Evolutionary conservation across 2,113 vertebrate species (phyloP).

Genomic region (Brachirus orientalis): DNA sequence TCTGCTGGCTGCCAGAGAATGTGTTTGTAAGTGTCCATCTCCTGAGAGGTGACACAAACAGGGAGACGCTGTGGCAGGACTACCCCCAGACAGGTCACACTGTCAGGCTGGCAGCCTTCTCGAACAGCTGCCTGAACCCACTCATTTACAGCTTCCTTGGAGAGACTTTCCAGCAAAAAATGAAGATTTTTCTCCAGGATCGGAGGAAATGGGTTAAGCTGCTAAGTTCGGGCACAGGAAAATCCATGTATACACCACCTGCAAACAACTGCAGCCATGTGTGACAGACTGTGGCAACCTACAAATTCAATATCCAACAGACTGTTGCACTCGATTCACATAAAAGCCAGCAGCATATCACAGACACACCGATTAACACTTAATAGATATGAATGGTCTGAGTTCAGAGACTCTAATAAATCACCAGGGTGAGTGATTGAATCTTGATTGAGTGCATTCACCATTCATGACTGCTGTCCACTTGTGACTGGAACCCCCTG

Average conservation of each 20-base stretch:
- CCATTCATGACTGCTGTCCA: too few relatives aligned
- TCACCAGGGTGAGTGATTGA: too few relatives aligned
- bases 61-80: conserved; percentile 85
- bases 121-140: conserved; percentile 94
- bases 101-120: conserved; percentile 91
- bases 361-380: not conserved
- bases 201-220: conserved; percentile 79
- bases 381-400: too few relatives aligned
- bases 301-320: not conserved
- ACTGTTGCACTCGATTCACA: conserved; percentile 5
- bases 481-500: too few relatives aligned
- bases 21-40: conserved; percentile 89
- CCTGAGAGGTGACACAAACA: conserved; percentile 75
- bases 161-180: conserved; percentile 89
- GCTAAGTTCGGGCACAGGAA: conserved; percentile 76
- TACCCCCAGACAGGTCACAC: conserved; percentile 88
- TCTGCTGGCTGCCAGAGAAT: conserved; percentile 94
- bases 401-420: too few relatives aligned
- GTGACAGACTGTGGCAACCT: not conserved
- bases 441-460: too few relatives aligned
- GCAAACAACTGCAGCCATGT: not conserved
- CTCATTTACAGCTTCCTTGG: conserved; percentile 93
- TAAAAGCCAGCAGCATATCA: not conserved
- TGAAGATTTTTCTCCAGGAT: conserved; percentile 85
- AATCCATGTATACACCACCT: not conserved